Conservation (phyloP, 2,888 invertebrate species). For the Pharmacophagus antenor region DNA sequence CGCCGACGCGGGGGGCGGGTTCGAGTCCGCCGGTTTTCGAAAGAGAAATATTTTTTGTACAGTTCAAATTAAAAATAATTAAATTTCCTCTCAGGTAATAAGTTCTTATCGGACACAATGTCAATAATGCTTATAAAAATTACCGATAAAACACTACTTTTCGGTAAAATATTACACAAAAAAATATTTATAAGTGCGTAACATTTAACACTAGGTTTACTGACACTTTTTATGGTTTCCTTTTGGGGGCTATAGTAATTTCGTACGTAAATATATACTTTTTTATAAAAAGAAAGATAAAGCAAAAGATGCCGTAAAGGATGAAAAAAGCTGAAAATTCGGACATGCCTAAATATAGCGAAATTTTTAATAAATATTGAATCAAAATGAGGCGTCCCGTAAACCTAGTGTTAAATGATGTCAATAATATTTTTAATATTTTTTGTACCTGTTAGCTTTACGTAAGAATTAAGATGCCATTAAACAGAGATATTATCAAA, state of each 20-base stretch:
- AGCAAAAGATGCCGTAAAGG: no score
- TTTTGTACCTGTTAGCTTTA: not conserved
- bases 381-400: no score
- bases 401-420: no score
- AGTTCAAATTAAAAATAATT: not conserved
- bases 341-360: no score
- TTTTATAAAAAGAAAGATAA: no score
- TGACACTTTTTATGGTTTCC: no score
- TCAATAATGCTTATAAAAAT: not conserved
- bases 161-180: not conserved
- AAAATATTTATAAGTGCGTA: not conserved
- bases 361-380: no score
- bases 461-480: not conserved
- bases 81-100: not conserved
- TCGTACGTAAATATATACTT: no score
- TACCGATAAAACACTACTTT: not conserved
- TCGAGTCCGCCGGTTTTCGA: conserved; percentile 26
- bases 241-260: no score
- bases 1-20: conserved; percentile 46
- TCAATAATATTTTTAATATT: not conserved
- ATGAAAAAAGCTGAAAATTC: no score
- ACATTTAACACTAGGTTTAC: no score
- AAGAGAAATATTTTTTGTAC: conserved; percentile 3
- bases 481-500: conserved; percentile 55
- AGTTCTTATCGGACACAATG: not conserved